Percentiles rank a stretch among this genome's conserved stretches.
These are phyloP conservation scores for Brachionus paranguensis DNA, from an alignment of 1,140 invertebrate species.

Conservation along the genomic window DNA sequence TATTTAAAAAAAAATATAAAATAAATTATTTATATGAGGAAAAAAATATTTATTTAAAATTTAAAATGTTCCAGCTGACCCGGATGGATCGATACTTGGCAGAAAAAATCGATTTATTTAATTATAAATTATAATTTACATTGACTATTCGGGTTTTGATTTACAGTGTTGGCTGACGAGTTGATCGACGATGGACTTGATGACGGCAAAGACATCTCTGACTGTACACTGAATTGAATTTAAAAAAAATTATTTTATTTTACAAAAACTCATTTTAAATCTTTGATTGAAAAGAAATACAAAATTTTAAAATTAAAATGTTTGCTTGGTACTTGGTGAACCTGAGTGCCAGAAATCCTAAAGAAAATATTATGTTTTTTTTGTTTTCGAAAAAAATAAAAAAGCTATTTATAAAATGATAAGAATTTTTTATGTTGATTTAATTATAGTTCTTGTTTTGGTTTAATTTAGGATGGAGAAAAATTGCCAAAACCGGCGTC, in stretches of 20 bases:
- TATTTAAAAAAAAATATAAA: neutral
- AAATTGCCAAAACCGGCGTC: neutral
- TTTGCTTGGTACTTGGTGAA: neutral
- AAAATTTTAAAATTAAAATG: neutral
- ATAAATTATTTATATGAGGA: neutral
- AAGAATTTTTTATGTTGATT: slow-evolving; percentile 19
- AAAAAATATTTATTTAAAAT: neutral
- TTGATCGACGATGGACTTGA: neutral
- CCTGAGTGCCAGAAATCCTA: neutral
- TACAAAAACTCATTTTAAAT: neutral
- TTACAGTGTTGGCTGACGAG: neutral
- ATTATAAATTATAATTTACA: slow-evolving; percentile 30
- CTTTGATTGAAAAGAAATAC: neutral
- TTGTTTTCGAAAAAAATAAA: neutral
- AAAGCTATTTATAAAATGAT: neutral
- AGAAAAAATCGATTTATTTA: neutral
- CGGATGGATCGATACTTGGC: neutral
- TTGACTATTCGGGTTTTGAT: neutral
- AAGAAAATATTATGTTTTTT: neutral
- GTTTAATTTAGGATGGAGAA: neutral
- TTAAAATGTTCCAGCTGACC: neutral
- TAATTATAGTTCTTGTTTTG: neutral
- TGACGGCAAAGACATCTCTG: neutral
- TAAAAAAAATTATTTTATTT: neutral
- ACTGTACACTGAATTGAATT: neutral